phyloP scores from a whole-genome alignment of 2,113 vertebrate genomes.

The Notiomystis cincta region DNA sequence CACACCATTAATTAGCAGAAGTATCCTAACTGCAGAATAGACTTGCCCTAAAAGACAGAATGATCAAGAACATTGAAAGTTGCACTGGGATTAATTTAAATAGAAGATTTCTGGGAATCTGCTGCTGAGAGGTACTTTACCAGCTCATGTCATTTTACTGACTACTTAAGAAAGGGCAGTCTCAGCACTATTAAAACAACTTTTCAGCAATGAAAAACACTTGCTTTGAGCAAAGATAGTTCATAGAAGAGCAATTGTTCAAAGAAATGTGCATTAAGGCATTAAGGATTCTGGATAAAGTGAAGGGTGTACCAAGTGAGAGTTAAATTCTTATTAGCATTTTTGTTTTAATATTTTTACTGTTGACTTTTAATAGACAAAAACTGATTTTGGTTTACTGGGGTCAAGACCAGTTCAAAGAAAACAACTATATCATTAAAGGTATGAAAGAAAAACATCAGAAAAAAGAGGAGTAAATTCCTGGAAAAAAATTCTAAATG shows the following conservation, averaged over 20 bases:
- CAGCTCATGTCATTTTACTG: background rate
- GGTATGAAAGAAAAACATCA: background rate
- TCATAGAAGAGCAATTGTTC: background rate
- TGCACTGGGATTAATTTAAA: constrained; percentile 48
- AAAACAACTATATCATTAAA: background rate
- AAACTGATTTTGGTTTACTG: background rate
- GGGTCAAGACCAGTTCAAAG: background rate
- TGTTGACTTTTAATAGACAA: background rate
- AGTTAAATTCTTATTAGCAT: background rate
- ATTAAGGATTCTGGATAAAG: background rate
- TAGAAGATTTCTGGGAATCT: background rate
- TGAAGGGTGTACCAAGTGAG: background rate
- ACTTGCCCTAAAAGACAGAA: background rate
- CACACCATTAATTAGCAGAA: background rate
- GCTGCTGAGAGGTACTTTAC: background rate
- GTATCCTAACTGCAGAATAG: background rate
- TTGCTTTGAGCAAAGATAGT: background rate
- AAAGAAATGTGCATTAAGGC: background rate
- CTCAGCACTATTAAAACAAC: background rate
- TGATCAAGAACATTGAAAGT: background rate
- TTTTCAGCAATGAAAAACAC: background rate
- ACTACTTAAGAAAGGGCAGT: background rate
- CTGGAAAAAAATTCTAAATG: background rate
- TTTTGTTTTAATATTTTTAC: background rate
- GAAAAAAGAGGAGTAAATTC: background rate